Conservation (phyloP, 2,888 invertebrate genomes). For the Aplocera efformata region DNA sequence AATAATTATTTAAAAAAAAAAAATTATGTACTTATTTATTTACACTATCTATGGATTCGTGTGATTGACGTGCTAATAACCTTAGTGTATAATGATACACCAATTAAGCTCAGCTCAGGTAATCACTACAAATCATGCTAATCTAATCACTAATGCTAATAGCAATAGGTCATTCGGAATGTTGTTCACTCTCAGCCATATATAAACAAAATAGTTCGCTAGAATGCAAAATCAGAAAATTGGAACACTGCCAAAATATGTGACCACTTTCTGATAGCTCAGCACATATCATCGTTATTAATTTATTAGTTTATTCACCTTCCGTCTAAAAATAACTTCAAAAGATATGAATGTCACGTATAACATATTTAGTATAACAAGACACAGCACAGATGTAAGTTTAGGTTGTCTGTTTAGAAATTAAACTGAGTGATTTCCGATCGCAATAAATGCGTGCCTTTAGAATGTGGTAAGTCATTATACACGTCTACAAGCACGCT, state of each 20-base stretch:
- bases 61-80: no score
- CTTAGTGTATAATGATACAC: no score
- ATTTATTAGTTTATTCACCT: constrained; percentile 57
- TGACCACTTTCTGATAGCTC: constrained; percentile 42
- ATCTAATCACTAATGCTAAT: no score
- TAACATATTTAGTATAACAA: constrained; percentile 21
- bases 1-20: no score
- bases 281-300: constrained; percentile 41
- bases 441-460: constrained; percentile 55
- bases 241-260: constrained; percentile 42
- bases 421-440: constrained; percentile 59
- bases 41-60: no score
- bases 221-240: constrained; percentile 24
- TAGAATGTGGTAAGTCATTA: constrained; percentile 49
- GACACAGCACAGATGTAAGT: constrained; percentile 7
- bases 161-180: no score
- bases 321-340: constrained; percentile 29
- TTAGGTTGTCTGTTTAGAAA: constrained; percentile 42
- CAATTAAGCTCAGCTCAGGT: no score
- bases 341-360: constrained; percentile 22
- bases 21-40: no score
- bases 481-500: constrained; percentile 46
- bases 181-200: no score
- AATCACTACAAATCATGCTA: no score
- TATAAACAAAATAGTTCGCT: no score